phyloP scores from a whole-genome alignment of 2,113 vertebrate species.

The Orycteropus afer region DNA sequence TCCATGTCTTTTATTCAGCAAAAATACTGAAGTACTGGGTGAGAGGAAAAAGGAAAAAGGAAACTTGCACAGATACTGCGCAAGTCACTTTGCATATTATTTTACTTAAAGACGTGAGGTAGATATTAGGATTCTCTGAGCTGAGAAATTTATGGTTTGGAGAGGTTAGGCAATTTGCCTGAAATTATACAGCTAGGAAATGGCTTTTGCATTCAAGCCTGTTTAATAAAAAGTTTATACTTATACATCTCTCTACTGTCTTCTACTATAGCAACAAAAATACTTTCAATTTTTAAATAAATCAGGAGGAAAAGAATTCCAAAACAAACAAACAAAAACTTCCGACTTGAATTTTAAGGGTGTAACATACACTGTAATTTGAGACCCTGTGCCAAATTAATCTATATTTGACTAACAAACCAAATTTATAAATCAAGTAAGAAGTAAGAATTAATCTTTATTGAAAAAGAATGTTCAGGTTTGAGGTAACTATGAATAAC shows the following conservation, averaged over 20 bases:
- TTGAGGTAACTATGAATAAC: slow-evolving; percentile 15
- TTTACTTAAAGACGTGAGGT: slow-evolving; percentile 18
- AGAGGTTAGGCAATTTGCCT: not conserved
- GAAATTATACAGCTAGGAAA: not conserved
- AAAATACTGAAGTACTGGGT: not conserved
- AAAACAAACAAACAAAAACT: not conserved
- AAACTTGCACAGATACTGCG: not conserved
- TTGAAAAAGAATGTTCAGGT: slow-evolving; percentile 11
- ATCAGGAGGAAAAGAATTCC: slow-evolving; percentile 35
- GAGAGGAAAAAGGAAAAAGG: not conserved
- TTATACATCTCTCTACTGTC: not conserved
- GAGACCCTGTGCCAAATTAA: not conserved
- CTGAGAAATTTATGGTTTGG: slow-evolving; percentile 6
- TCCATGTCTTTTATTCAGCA: not conserved
- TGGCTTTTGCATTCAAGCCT: not conserved
- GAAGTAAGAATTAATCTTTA: slow-evolving; percentile 2
- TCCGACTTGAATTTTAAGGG: slow-evolving; percentile 3
- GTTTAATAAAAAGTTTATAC: not conserved
- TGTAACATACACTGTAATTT: not conserved
- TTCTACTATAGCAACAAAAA: not conserved
- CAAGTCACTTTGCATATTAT: not conserved
- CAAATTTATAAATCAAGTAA: slow-evolving; percentile 31
- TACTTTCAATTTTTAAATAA: slow-evolving; percentile 46
- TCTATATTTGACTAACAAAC: not conserved
- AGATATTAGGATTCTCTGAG: not conserved